Evolutionary conservation across 2,113 vertebrate genomes (phyloP).

Genomic region (Otolemur garnettii): DNA sequence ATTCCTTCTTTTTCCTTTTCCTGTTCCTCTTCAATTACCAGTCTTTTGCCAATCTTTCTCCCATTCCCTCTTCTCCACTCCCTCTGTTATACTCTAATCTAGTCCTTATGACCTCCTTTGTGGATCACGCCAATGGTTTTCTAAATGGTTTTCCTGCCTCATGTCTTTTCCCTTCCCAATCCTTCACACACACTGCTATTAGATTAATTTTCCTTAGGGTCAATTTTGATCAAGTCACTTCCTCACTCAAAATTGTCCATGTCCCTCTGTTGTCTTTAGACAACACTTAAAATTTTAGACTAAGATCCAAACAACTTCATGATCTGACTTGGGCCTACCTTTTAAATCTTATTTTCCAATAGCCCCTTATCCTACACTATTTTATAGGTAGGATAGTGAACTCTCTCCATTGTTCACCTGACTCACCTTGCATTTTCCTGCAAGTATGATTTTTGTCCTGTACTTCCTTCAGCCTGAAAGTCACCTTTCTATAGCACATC

Average conservation of each 20-base stretch:
- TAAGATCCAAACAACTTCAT: conserved; percentile 48
- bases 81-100: neutral
- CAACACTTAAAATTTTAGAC: conserved; percentile 46
- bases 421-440: conserved; percentile 22
- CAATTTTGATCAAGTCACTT: conserved; percentile 57
- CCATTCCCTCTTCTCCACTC: neutral
- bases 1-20: neutral
- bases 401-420: conserved; percentile 20
- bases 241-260: conserved; percentile 37
- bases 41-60: neutral
- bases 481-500: neutral
- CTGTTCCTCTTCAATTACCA: neutral
- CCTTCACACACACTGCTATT: conserved; percentile 8
- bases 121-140: conserved; percentile 38
- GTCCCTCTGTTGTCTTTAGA: conserved; percentile 34
- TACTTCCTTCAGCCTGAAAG: neutral
- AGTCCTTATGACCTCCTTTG: neutral
- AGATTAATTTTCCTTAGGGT: conserved; percentile 64
- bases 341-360: conserved; percentile 51
- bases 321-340: neutral
- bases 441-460: conserved; percentile 18
- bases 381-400: conserved; percentile 55
- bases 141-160: conserved; percentile 33
- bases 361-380: conserved; percentile 32
- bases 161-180: conserved; percentile 50